Base-by-base conservation (phyloP, 1,140 invertebrate species). In the Hirudo medicinalis region DNA sequence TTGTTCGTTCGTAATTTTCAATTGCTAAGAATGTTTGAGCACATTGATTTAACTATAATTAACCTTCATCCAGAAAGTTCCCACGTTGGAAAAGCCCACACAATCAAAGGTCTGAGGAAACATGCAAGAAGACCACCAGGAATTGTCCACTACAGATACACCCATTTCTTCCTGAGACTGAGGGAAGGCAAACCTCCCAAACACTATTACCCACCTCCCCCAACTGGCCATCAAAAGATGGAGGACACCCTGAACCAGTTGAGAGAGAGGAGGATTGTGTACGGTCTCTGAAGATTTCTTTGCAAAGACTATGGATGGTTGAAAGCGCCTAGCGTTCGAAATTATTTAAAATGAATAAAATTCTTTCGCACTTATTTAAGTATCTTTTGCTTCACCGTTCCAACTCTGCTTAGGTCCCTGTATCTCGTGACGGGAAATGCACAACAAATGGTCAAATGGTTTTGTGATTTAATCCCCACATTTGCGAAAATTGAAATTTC, bases 101-200 rank as follows among this genome's bases (percentile, higher is more conserved):
- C 88, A 0, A 81, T 94, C 0, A 92, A 91, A 82, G 92, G 92
- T 22, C 75, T 90, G 4, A 85, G 93, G 76, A 86, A 90, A 78
- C 92, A 95, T 84, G 90, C 88, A 27, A 85, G 86, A 78, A 82
- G 76, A 1, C 83, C 90, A 75, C 71, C 84, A 54, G 92, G 91
- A 25, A 78, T 83, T 72, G 84, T 97, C 0, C 84, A 87, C 71
- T 94, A 95, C 78, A 86, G 85, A 72, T 89, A 93, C 80, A 86
- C 85, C 75, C 88, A 97, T 81, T 95, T 94, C 80, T 95, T 89
- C 85, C 88, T 97, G 0, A 83, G 89, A 40, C 82, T 97, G 43
- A 91, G 94, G 83, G 94, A 97, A 86, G 94, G 94, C 15, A 85
- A 85, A 77, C 93, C 94, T 72, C 94, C 94, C n/a, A 89, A 92